Conservation (phyloP, 2,888 invertebrate species). For the Nysson spinosus region DNA sequence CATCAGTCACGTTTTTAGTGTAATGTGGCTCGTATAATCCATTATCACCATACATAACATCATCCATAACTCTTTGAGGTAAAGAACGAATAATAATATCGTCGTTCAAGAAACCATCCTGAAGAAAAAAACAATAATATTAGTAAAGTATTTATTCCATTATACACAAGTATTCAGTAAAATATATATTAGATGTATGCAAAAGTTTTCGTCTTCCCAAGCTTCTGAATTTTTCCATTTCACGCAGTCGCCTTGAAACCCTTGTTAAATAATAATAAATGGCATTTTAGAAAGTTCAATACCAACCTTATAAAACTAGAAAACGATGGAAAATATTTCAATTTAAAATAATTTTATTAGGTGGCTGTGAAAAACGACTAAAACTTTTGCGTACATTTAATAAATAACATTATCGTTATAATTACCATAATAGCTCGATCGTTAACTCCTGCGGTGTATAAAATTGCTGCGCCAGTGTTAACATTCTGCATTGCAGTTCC, state of each 20-base stretch:
- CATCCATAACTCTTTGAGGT: constrained; percentile 43
- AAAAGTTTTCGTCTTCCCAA: too few species aligned
- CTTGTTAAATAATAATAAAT: too few species aligned
- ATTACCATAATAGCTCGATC: constrained; percentile 54
- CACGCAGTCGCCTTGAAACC: too few species aligned
- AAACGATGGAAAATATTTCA: too few species aligned
- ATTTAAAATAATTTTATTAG: too few species aligned
- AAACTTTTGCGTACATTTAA: too few species aligned
- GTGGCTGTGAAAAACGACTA: too few species aligned
- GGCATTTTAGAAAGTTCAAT: too few species aligned
- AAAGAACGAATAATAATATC: constrained; percentile 53
- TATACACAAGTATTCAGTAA: too few species aligned
- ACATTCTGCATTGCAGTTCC: constrained; percentile 46
- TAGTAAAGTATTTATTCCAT: neutral
- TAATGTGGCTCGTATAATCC: constrained; percentile 20
- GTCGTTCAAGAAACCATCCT: constrained; percentile 55
- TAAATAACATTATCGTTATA: constrained; percentile 1
- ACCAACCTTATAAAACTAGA: too few species aligned
- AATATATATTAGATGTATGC: too few species aligned
- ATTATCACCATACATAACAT: constrained; percentile 20
- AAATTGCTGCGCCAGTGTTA: constrained; percentile 50
- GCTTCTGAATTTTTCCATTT: too few species aligned
- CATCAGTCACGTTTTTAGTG: constrained; percentile 1
- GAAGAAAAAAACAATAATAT: neutral
- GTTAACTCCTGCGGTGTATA: constrained; percentile 28